Evolutionary conservation across 2,113 vertebrate species (phyloP).

Genomic region (Nerophis lumbriciformis): DNA sequence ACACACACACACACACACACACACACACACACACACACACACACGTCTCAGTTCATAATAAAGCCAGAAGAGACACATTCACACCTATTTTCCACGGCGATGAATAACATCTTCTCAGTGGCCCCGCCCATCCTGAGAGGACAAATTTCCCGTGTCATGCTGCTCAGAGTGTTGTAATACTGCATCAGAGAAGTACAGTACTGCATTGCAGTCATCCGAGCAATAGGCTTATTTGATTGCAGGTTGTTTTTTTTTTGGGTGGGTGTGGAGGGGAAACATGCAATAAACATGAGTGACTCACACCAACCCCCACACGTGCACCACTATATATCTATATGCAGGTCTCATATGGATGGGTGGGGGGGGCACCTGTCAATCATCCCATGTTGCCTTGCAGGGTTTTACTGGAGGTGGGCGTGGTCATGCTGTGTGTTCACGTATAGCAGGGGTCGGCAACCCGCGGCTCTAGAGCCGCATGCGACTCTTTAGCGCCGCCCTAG

Average conservation of each 20-base stretch:
- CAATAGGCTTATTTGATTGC: slow-evolving; percentile 21
- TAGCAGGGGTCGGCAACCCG: too few species aligned
- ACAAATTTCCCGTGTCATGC: slow-evolving; percentile 44
- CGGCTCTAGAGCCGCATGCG: too few species aligned
- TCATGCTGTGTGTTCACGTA: neutral
- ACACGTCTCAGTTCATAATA: slow-evolving; percentile 1
- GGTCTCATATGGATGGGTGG: slow-evolving; percentile 53
- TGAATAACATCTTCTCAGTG: slow-evolving; percentile 16
- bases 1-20: too few species aligned
- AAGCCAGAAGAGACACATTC: slow-evolving; percentile 2
- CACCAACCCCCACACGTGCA: slow-evolving; percentile 13
- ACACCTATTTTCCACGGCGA: neutral
- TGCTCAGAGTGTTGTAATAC: slow-evolving; percentile 25
- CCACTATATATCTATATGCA: slow-evolving; percentile 5
- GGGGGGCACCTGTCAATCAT: slow-evolving; percentile 56
- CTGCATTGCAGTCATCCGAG: slow-evolving; percentile 42
- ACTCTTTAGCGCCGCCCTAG: too few species aligned
- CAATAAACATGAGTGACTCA: slow-evolving; percentile 25
- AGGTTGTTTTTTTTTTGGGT: slow-evolving; percentile 5
- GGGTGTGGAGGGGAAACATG: slow-evolving; percentile 5
- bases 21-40: slow-evolving; percentile 1
- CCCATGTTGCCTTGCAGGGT: slow-evolving; percentile 30
- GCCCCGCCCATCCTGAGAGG: neutral
- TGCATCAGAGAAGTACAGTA: slow-evolving; percentile 4
- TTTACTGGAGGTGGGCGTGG: slow-evolving; percentile 19